phyloP scores from a whole-genome alignment of 2,113 vertebrate species.

The Erythrocercus mccallii region DNA sequence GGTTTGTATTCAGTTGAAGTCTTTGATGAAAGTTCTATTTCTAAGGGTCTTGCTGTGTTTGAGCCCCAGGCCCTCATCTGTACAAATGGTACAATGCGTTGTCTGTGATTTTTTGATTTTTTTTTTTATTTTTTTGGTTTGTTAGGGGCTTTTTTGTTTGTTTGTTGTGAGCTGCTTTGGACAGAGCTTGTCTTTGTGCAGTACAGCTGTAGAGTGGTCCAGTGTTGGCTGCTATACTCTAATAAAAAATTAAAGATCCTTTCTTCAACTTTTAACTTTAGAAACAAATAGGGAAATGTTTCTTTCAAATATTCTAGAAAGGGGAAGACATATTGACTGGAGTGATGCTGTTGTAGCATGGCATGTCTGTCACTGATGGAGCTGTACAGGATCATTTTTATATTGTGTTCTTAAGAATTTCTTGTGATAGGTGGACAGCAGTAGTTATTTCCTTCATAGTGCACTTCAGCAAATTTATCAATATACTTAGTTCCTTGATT shows the following conservation, averaged over 20 bases:
- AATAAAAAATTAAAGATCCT: not conserved
- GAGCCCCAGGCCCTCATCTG: not conserved
- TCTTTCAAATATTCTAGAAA: not conserved
- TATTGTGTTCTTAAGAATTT: not conserved
- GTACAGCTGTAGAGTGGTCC: not conserved
- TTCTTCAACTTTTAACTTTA: not conserved
- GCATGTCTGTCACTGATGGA: not conserved
- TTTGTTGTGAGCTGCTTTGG: not conserved
- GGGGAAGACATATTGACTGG: not conserved
- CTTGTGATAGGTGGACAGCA: not conserved
- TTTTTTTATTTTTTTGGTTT: not conserved
- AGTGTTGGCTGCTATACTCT: not conserved
- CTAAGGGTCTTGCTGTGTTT: not conserved
- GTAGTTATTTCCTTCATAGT: not conserved
- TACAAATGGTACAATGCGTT: not conserved
- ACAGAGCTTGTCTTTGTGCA: not conserved
- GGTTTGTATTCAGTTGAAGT: not conserved
- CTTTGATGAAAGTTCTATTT: not conserved
- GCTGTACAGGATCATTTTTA: not conserved
- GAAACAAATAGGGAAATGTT: not conserved
- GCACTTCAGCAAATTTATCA: not conserved
- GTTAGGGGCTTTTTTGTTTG: not conserved
- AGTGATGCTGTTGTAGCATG: not conserved
- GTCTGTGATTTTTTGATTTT: not conserved
- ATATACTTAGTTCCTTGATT: not conserved